Evolutionary conservation across 2,113 vertebrate species (phyloP).

Genomic region (Gallinago media): DNA sequence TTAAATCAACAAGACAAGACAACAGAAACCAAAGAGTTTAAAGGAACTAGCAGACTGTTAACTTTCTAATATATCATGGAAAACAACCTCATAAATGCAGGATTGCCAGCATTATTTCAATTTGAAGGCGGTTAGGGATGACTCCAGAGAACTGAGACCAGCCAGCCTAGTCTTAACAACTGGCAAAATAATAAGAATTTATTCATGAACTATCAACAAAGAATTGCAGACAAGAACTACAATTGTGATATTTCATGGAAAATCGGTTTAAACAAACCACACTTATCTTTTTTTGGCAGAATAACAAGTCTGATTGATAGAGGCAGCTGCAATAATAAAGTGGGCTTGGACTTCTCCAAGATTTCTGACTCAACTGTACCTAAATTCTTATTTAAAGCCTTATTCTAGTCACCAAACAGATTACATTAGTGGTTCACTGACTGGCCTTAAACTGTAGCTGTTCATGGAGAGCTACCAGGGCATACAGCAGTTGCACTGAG

Average conservation of each 20-base stretch:
- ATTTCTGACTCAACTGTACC: slow-evolving; percentile 22
- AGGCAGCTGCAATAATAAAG: not conserved
- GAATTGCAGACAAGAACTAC: not conserved
- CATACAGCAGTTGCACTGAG: not conserved
- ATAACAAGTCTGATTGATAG: not conserved
- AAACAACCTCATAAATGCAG: not conserved
- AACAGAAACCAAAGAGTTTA: not conserved
- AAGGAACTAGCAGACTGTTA: not conserved
- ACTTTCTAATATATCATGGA: not conserved
- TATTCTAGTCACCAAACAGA: not conserved
- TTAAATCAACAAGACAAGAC: not conserved
- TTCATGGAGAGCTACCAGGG: not conserved
- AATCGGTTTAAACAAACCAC: slow-evolving; percentile 3
- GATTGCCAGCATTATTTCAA: not conserved
- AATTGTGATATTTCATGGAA: not conserved
- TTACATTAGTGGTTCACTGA: not conserved
- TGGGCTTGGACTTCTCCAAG: not conserved
- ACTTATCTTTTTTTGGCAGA: not conserved
- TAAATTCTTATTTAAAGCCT: not conserved
- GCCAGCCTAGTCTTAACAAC: not conserved
- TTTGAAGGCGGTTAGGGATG: not conserved
- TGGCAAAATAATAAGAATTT: slow-evolving; percentile 21
- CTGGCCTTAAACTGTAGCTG: not conserved
- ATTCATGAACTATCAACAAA: slow-evolving; percentile 8
- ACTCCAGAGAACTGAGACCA: not conserved